A percentile compares a stretch with the other conserved stretches of the same genome.
Evolutionary conservation across 2,888 invertebrate genomes (phyloP).

Genomic region (Callosobruchus maculatus): DNA sequence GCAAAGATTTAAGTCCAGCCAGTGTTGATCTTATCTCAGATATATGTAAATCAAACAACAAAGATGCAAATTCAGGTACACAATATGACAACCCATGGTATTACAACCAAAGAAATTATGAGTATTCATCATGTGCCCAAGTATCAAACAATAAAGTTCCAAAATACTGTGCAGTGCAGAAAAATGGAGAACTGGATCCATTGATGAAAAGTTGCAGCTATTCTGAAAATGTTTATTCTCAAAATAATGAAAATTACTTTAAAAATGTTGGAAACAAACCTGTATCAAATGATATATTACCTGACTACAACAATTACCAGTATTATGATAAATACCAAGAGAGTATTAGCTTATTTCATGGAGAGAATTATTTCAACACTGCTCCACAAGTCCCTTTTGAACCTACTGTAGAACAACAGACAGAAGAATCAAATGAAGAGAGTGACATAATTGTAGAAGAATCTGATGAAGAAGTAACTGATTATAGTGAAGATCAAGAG

Average conservation of each 20-base stretch:
- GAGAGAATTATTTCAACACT: slow-evolving; percentile 9
- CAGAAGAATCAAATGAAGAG: slow-evolving; percentile 41
- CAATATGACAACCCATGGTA: slow-evolving; percentile 31
- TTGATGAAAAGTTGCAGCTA: slow-evolving; percentile 22
- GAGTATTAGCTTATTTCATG: slow-evolving; percentile 10
- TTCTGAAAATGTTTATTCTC: slow-evolving; percentile 14
- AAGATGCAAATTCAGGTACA: slow-evolving; percentile 27
- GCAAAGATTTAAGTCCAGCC: slow-evolving; percentile 42
- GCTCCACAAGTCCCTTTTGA: slow-evolving; percentile 15
- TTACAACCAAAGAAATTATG: slow-evolving; percentile 31
- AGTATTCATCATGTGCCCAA: slow-evolving; percentile 42
- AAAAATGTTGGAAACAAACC: slow-evolving; percentile 11
- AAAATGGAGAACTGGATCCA: slow-evolving; percentile 22
- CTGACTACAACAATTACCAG: slow-evolving; percentile 16
- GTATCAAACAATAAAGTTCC: slow-evolving; percentile 25
- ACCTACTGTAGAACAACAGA: slow-evolving; percentile 31
- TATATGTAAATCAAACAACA: slow-evolving; percentile 32
- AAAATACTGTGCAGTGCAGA: slow-evolving; percentile 36
- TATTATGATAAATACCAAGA: slow-evolving; percentile 19
- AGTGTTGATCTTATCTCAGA: slow-evolving; percentile 37
- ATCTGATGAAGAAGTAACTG: slow-evolving; percentile 40
- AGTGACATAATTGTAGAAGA: slow-evolving; percentile 49
- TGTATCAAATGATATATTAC: slow-evolving; percentile 6
- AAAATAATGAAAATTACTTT: slow-evolving; percentile 11
- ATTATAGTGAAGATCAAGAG: slow-evolving; percentile 35